Evolutionary conservation across 2,113 vertebrate genomes (phyloP).

Genomic region (Danio rerio): DNA sequence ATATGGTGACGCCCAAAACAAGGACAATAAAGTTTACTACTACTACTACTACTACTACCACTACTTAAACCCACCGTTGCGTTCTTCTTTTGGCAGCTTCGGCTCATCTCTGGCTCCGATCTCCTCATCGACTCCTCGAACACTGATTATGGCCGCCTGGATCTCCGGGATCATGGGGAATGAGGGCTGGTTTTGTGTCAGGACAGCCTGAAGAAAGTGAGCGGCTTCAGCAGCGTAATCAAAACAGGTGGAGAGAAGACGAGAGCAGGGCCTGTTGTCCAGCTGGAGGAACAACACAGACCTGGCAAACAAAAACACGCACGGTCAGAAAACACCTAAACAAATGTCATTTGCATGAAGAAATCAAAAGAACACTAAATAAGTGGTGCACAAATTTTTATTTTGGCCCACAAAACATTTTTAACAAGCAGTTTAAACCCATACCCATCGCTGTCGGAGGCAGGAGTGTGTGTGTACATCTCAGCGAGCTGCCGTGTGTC

Average conservation of each 20-base stretch:
- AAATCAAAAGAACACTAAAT: not conserved
- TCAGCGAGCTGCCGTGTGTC: constrained; percentile 64
- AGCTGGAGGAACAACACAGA: constrained; percentile 85
- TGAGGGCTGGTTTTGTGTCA: constrained; percentile 60
- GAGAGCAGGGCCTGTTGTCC: constrained; percentile 78
- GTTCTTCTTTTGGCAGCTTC: constrained; percentile 59
- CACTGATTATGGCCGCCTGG: constrained; percentile 66
- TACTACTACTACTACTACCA: not conserved
- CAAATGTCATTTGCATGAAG: not conserved
- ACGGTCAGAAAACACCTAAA: no score
- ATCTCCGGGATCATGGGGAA: constrained; percentile 63
- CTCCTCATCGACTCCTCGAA: constrained; percentile 78
- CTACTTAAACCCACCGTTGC: constrained; percentile 61
- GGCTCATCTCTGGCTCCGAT: constrained; percentile 48
- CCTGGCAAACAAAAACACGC: constrained; percentile 65
- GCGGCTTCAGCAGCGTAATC: constrained; percentile 74
- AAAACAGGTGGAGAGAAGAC: constrained; percentile 70
- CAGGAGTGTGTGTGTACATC: constrained; percentile 59
- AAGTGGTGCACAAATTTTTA: no score
- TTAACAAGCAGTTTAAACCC: no score
- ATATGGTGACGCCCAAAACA: no score
- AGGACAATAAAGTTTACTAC: no score
- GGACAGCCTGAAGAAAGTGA: constrained; percentile 77
- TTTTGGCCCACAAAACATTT: no score
- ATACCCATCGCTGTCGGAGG: constrained; percentile 69